Evolutionary conservation across 2,113 vertebrate species (phyloP), one percentile per base, ranked within the genome.

Genomic region (Spea multiplicata): DNA sequence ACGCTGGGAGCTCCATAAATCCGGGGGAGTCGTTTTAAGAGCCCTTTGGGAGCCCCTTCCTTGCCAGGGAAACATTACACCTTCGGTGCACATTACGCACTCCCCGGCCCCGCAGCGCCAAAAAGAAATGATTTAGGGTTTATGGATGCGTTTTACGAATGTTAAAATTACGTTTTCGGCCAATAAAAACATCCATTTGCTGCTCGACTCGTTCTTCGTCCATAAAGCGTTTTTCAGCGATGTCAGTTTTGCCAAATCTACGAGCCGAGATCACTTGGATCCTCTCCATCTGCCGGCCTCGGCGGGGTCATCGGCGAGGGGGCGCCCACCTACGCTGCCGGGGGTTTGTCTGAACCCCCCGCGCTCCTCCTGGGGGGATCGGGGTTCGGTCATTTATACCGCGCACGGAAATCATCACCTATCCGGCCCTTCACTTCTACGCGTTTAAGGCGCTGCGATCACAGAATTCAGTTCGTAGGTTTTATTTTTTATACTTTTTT

Each of bases 141-240:
- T 73, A 67, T 64, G 67, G 77, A 67, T 80, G 77, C 71, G 49
- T 80, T 80, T 80, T 59, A 73, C 77, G 73, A 80, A 80, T 80
- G 77, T 80, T 66, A 72, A 79, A 73, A 49, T 66, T n/a, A 44
- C 48, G 77, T 55, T 57, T 80, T 80, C 66, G 50, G 66, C 77
- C 77, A 80, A 80, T 73, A 73, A 80, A 73, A 80, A 80, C 77
- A 80, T 73, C 52, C 71, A 67, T 80, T 80, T 73, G 66, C 16
- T 67, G 62, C 52, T 17, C 13, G 52, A 62, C 13, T 46, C 66
- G 46, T 71, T 80, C 44, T 6, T 44, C n/a, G 62, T 73, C 62
- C 77, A 73, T 80, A 68, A 67, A 79, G n/a, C 30, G 14, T 66
- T 66, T 30, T 61, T 73, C 64, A 50, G 30, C 8, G 8, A 45